Percentiles rank a stretch among this genome's conserved stretches.
phyloP scores from a whole-genome alignment of 1,140 invertebrate genomes.

The Frieseomelitta varia region DNA sequence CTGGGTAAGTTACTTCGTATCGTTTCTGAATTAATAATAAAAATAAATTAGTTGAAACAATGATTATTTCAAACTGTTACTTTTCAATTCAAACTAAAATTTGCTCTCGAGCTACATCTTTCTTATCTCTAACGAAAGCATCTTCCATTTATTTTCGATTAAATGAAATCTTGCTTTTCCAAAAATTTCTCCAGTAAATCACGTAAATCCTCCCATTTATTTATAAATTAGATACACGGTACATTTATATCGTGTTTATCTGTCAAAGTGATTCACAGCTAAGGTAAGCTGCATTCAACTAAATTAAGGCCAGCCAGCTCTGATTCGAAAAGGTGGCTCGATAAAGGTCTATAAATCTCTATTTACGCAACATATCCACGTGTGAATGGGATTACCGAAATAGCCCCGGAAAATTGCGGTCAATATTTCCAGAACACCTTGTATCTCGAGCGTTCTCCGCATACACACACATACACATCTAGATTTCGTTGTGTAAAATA shows the following conservation, averaged over 20 bases:
- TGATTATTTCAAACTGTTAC: no score
- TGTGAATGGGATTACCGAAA: slow-evolving; percentile 11
- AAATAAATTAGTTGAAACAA: no score
- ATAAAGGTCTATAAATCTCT: neutral
- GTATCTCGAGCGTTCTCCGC: neutral
- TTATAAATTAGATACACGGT: no score
- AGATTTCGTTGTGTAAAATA: neutral
- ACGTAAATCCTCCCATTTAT: no score
- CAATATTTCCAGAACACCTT: slow-evolving; percentile 4
- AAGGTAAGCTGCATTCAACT: neutral
- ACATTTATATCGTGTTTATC: neutral
- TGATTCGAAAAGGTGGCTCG: neutral
- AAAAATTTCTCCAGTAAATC: no score
- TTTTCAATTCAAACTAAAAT: no score
- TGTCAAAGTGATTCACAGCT: neutral
- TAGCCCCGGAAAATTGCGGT: neutral
- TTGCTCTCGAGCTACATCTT: no score
- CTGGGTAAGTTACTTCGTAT: no score
- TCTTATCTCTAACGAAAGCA: no score
- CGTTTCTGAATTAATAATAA: no score
- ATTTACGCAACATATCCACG: neutral
- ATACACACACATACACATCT: neutral
- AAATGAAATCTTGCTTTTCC: no score
- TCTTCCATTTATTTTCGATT: no score
- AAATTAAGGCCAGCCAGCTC: neutral